A percentile compares a stretch with the other conserved stretches of the same genome.
phyloP scores from a whole-genome alignment of 2,113 vertebrate species.

The Gymnocephalus cernua region DNA sequence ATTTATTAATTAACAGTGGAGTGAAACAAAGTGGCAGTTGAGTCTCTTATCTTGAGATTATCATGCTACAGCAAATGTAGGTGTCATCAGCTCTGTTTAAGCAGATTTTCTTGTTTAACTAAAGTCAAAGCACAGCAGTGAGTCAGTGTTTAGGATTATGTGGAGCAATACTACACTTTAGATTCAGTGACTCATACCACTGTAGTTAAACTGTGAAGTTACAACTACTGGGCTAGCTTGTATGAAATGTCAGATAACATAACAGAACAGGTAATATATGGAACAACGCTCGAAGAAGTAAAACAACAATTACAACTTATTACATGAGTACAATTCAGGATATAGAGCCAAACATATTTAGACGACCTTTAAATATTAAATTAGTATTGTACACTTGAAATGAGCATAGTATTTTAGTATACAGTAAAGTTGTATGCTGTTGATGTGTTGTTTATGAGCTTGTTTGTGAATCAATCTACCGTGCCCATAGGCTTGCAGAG shows the following conservation, averaged over 20 bases:
- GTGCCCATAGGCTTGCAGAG: conserved; percentile 21
- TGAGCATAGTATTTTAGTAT: not conserved
- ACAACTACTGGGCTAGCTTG: not conserved
- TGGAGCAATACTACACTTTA: conserved; percentile 27
- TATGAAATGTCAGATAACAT: conserved; percentile 1
- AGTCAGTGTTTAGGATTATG: conserved; percentile 49
- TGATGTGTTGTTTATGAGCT: conserved; percentile 7
- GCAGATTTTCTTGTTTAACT: conserved; percentile 14
- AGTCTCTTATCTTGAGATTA: conserved; percentile 29
- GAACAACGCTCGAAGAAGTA: not conserved
- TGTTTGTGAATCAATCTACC: conserved; percentile 12
- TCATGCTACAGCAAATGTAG: conserved; percentile 1
- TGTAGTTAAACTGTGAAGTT: conserved; percentile 30
- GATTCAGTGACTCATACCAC: conserved; percentile 35
- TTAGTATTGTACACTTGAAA: not conserved
- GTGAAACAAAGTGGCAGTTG: not conserved
- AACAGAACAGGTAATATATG: not conserved
- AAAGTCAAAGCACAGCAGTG: conserved; percentile 26
- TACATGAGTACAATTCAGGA: not conserved
- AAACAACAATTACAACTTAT: not conserved
- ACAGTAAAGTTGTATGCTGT: not conserved
- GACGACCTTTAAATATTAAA: not conserved
- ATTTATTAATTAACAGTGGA: conserved; percentile 29
- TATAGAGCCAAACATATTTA: not conserved
- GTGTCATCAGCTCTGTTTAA: conserved; percentile 15